A percentile compares a stretch with the other conserved stretches of the same genome.
These are phyloP conservation scores for Siniperca knerii DNA, from an alignment of 2,113 vertebrate species.

Conservation along the genomic window DNA sequence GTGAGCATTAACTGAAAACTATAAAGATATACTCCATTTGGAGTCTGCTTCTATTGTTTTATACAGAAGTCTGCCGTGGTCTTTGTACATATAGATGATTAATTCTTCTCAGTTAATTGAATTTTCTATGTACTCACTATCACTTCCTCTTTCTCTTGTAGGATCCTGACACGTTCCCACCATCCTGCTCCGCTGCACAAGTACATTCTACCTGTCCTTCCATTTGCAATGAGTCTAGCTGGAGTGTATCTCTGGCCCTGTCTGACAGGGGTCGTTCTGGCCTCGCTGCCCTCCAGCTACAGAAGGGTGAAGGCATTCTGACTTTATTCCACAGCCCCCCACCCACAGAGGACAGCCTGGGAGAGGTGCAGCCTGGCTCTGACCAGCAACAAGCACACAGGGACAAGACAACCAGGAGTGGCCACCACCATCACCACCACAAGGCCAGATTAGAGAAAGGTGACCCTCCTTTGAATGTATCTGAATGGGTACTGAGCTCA, in stretches of 20 bases:
- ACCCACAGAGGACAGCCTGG: conserved; percentile 22
- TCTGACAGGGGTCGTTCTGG: conserved; percentile 83
- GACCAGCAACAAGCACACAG: conserved; percentile 31
- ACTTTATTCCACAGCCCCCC: conserved; percentile 64
- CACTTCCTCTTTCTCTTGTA: conserved; percentile 35
- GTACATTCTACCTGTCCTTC: conserved; percentile 68
- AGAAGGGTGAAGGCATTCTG: conserved; percentile 74
- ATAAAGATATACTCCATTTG: neutral
- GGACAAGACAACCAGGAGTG: conserved; percentile 3
- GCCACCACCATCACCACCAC: conserved; percentile 18
- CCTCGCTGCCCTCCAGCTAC: conserved; percentile 77
- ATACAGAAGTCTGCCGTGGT: no score
- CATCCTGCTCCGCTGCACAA: conserved; percentile 72
- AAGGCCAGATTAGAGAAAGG: conserved; percentile 63
- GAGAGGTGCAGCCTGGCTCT: neutral
- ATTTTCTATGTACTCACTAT: neutral
- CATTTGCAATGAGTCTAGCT: conserved; percentile 72
- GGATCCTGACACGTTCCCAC: conserved; percentile 78
- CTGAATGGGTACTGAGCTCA: conserved; percentile 61
- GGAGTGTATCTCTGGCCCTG: conserved; percentile 78
- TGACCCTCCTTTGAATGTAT: conserved; percentile 74
- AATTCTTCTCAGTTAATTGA: neutral
- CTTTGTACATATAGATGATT: neutral
- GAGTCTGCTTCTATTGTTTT: neutral
- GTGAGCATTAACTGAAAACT: conserved; percentile 60